phyloP scores from a whole-genome alignment of 2,888 invertebrate species.

The Andrena fulva region DNA sequence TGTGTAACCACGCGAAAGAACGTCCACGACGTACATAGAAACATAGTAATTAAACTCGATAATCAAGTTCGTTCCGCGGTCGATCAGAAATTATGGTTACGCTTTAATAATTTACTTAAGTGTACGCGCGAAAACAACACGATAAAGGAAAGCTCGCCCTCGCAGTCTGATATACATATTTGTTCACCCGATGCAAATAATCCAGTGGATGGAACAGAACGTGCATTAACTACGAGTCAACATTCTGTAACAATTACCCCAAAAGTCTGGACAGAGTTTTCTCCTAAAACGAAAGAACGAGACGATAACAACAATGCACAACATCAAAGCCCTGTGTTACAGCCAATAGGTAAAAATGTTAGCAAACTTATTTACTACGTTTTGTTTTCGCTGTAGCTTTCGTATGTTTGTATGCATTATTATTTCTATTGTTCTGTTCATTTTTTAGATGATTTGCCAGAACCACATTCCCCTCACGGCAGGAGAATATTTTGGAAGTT shows the following conservation, averaged over 20 bases:
- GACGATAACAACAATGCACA: background rate
- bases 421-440: background rate
- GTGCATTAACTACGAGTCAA: background rate
- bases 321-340: background rate
- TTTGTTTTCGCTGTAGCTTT: background rate
- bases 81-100: background rate
- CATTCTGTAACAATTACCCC: background rate
- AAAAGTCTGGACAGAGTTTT: background rate
- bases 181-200: background rate
- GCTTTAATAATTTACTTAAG: constrained; percentile 12
- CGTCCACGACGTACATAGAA: constrained; percentile 62
- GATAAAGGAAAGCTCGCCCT: background rate
- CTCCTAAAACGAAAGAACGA: background rate
- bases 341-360: constrained; percentile 45
- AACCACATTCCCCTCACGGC: constrained; percentile 52
- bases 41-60: constrained; percentile 41
- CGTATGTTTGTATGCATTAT: background rate
- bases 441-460: constrained; percentile 66
- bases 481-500: constrained; percentile 72
- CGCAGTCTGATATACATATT: background rate
- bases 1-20: constrained; percentile 51
- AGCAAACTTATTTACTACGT: background rate
- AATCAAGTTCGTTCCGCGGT: background rate
- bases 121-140: too few species aligned
- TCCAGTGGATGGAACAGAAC: background rate